Conservation (phyloP, 2,113 vertebrate genomes). For the Numida meleagris region DNA sequence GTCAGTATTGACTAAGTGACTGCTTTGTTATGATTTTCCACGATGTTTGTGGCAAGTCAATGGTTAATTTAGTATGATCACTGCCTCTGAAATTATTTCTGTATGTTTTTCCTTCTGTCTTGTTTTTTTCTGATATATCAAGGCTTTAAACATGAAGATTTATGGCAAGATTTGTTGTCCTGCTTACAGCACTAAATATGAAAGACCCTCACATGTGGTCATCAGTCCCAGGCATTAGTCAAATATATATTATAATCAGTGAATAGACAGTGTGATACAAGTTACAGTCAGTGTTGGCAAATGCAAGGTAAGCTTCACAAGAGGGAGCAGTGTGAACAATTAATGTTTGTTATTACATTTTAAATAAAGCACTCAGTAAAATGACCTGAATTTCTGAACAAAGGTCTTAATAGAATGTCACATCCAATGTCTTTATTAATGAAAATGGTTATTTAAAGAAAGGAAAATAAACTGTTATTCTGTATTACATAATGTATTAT, state of each 20-base stretch:
- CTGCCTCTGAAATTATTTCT: not conserved
- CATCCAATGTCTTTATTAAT: not conserved
- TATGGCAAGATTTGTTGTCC: not conserved
- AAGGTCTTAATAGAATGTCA: not conserved
- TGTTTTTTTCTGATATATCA: not conserved
- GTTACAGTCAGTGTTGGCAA: not conserved
- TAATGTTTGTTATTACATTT: not conserved
- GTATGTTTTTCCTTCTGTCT: not conserved
- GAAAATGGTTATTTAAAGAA: not conserved
- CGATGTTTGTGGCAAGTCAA: not conserved
- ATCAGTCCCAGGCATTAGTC: not conserved
- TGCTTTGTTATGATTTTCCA: not conserved
- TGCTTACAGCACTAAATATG: not conserved
- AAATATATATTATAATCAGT: not conserved
- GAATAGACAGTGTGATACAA: not conserved
- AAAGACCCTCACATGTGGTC: not conserved
- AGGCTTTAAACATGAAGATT: not conserved
- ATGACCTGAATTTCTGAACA: not conserved
- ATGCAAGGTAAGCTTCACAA: not conserved
- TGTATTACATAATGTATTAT: not conserved
- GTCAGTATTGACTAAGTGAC: not conserved
- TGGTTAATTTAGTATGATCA: not conserved
- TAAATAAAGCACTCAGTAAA: not conserved
- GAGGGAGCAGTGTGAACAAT: not conserved
- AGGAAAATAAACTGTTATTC: not conserved